phyloP scores from a whole-genome alignment of 23 tunicate genomes.

The Clavelina lepadiformis region DNA sequence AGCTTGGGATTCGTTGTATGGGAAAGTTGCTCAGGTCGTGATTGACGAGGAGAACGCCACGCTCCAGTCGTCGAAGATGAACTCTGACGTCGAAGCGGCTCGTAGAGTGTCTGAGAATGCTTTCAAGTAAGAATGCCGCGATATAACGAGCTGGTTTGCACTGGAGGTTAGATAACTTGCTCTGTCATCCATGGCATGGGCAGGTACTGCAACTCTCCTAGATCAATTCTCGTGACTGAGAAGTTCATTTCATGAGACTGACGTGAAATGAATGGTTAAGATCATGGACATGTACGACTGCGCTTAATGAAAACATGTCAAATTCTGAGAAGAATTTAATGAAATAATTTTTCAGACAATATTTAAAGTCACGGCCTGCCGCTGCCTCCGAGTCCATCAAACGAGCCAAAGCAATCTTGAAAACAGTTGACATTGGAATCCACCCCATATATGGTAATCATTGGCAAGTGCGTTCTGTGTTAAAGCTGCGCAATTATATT shows the following conservation, averaged over 20 bases:
- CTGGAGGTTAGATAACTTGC: no score
- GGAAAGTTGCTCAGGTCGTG: conserved; percentile 56
- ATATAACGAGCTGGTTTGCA: no score
- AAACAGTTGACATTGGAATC: conserved; percentile 34
- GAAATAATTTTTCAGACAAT: conserved; percentile 49
- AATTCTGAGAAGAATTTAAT: not conserved
- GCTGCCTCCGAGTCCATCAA: conserved; percentile 80
- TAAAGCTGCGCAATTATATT: not conserved
- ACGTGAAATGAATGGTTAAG: no score
- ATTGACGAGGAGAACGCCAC: conserved; percentile 75
- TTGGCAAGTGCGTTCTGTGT: no score
- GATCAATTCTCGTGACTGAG: no score
- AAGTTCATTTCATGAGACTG: no score
- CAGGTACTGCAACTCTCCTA: no score
- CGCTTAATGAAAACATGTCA: no score
- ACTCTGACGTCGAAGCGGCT: conserved; percentile 34
- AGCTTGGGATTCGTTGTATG: conserved; percentile 77
- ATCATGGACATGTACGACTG: no score
- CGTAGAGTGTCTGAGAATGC: conserved; percentile 76
- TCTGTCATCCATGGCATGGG: no score
- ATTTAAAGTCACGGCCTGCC: conserved; percentile 66
- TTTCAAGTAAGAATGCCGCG: conserved; percentile 74
- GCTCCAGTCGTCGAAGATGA: conserved; percentile 17
- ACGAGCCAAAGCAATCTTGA: conserved; percentile 61
- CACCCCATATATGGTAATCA: conserved; percentile 79